A percentile compares a stretch with the other conserved stretches of the same genome.
Evolutionary conservation across 2,888 invertebrate species (phyloP).

Genomic region (Lasius fuliginosus): DNA sequence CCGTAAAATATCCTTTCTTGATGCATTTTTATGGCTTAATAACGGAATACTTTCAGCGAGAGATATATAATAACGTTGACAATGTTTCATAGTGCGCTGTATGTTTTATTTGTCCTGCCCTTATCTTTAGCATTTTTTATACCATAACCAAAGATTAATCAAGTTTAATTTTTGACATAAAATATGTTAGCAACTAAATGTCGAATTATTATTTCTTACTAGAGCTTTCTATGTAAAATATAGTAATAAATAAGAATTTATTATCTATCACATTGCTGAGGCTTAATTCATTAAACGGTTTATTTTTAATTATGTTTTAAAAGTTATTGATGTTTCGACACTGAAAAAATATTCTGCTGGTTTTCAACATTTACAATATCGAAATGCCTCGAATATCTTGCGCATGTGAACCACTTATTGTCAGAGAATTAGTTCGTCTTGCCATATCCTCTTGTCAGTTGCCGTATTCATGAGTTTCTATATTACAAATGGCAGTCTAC

Average conservation of each 20-base stretch:
- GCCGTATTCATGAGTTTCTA: constrained; percentile 19
- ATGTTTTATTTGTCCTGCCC: not conserved
- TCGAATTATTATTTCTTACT: not conserved
- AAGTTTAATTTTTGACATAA: not conserved
- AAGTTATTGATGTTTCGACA: not conserved
- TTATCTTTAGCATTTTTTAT: not conserved
- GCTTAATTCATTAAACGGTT: not conserved
- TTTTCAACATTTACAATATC: not conserved
- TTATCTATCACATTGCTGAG: not conserved
- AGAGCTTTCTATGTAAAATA: not conserved
- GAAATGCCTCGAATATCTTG: not conserved
- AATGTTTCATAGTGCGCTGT: not conserved
- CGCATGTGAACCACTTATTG: constrained; percentile 1
- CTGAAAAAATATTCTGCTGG: not conserved
- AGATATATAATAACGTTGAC: not conserved
- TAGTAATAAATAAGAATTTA: not conserved
- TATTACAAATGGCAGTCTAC: constrained; percentile 24
- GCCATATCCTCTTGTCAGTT: constrained; percentile 9
- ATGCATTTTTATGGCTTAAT: constrained; percentile 30
- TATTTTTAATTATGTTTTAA: not conserved
- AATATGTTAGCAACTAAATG: not conserved
- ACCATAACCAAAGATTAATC: not conserved
- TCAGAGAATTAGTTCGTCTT: not conserved
- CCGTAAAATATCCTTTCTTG: constrained; percentile 27
- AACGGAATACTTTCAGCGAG: not conserved